Conservation (phyloP, 2,797 vertebrate genomes). For the Avahi laniger region DNA sequence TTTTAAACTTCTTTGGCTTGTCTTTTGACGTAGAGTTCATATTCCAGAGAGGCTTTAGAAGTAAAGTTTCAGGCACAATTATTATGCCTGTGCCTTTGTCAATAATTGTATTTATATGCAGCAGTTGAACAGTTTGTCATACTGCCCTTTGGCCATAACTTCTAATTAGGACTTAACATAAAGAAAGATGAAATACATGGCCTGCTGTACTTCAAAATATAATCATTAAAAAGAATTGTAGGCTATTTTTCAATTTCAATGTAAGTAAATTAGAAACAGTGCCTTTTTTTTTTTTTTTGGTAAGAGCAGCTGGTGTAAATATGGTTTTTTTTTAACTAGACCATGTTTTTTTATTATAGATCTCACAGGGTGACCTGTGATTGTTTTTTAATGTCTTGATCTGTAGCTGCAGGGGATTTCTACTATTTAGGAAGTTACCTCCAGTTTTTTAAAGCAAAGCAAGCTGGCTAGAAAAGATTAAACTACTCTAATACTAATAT, state of each 20-base stretch:
- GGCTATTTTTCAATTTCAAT: background rate
- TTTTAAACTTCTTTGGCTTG: constrained; percentile 22
- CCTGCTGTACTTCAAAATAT: background rate
- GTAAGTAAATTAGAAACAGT: background rate
- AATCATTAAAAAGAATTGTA: background rate
- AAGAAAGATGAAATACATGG: background rate
- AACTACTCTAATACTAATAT: background rate
- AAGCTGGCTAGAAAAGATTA: constrained; percentile 6
- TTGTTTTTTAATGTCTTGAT: background rate
- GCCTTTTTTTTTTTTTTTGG: background rate
- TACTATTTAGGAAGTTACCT: background rate
- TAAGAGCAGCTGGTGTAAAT: background rate
- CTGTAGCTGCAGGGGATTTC: background rate
- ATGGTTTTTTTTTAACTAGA: background rate
- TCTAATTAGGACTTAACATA: background rate
- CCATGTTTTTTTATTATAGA: background rate
- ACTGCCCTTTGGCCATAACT: background rate
- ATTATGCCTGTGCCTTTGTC: background rate
- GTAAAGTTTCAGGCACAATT: constrained; percentile 22
- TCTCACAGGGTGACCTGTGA: background rate
- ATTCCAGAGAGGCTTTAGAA: constrained; percentile 13
- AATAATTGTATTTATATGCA: constrained; percentile 13
- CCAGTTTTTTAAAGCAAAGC: constrained; percentile 16
- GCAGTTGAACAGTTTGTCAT: background rate
- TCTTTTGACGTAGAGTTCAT: background rate